Evolutionary conservation across 1,140 invertebrate species (phyloP).

Genomic region (Aphidius ervi): DNA sequence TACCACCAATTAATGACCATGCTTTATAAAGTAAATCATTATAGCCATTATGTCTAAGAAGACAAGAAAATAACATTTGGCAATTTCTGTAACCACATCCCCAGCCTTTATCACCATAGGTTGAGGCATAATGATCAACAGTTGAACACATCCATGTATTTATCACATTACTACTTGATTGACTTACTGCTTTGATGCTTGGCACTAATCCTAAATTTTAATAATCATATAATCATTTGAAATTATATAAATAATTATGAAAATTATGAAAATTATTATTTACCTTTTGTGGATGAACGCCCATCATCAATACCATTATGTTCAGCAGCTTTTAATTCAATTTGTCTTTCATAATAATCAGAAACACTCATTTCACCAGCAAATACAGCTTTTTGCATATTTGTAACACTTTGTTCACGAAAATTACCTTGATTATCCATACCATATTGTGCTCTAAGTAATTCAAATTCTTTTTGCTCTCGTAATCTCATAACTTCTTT

Average conservation of each 20-base stretch:
- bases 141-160: conserved; percentile 71
- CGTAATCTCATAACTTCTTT: conserved; percentile 66
- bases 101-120: conserved; percentile 85
- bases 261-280: conserved; percentile 23
- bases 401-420: conserved; percentile 74
- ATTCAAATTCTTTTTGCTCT: conserved; percentile 77
- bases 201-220: conserved; percentile 62
- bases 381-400: conserved; percentile 79
- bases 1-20: conserved; percentile 44
- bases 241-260: not conserved
- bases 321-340: conserved; percentile 69
- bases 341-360: conserved; percentile 80
- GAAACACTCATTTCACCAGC: conserved; percentile 78
- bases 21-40: conserved; percentile 64
- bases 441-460: conserved; percentile 78
- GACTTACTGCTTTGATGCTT: conserved; percentile 66
- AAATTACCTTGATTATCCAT: conserved; percentile 84
- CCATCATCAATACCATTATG: conserved; percentile 78
- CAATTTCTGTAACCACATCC: conserved; percentile 88
- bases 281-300: conserved; percentile 70
- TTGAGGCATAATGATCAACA: conserved; percentile 81
- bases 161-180: conserved; percentile 63
- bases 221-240: not conserved
- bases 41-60: conserved; percentile 71
- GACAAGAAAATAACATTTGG: conserved; percentile 83